Evolutionary conservation across 2,888 invertebrate genomes (phyloP), one percentile per base, ranked within the genome.

Genomic region (Agrotis ipsilon): DNA sequence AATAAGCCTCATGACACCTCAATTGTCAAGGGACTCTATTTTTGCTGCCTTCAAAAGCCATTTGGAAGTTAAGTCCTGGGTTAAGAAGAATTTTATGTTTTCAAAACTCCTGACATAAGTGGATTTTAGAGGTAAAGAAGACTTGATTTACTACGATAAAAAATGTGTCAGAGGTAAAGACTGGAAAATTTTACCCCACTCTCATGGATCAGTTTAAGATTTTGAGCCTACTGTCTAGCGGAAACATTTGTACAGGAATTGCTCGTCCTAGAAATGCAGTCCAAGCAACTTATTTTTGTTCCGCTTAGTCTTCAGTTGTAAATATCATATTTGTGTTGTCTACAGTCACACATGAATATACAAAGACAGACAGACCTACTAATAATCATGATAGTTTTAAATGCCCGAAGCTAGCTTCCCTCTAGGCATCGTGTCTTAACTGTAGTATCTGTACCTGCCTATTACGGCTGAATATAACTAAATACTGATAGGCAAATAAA

Each of bases 1-100:
- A 76, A 55, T 60, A 55, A 60, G 54, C 59, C 43, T 73, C 32
- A 76, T 45, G 77, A 76, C 77, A 73, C 73, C 68, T 60, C 27
- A 2, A 39, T 39, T 39, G 9, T 3, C 73, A 32, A 48, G 77
- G 69, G 73, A 68, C 18, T 13, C 4, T 13, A 6, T 3, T 55
- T 74, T 59, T 46, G 24, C 27, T 3, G 39, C 48, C 48, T 46
- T 48, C 32, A 32, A 6, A 21, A 3, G 39, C 59, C 52, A 46
- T 48, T n/a, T 18, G 1, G 21, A 72, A 55, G 18, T 1, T 3
- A 39, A 13, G 19, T 19, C 13, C 7, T 21, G 2, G 19, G 14
- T 18, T 18, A 14, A 9, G 6, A 27, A 54, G 11, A 11, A 54
- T 54, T 54, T 54, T 54, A 27, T 18, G 24, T 9, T n/a, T 0